Evolutionary conservation across 2,888 invertebrate genomes (phyloP), one percentile per base, ranked within the genome.

Genomic region (Tachina lurida): DNA sequence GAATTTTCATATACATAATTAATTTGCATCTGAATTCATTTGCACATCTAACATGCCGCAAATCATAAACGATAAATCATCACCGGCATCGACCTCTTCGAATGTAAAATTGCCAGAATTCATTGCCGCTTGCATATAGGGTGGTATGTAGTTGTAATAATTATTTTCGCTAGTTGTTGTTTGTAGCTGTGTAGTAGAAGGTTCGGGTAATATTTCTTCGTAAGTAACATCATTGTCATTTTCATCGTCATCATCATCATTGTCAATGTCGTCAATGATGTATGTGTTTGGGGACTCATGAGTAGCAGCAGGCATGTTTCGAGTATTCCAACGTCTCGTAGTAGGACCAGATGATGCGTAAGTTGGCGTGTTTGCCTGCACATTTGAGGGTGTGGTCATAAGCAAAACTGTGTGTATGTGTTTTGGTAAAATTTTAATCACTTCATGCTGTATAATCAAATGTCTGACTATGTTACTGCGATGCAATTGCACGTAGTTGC

Each of bases 401-500:
- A 89, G 76, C 3, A 88, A 85, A 41, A 90, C 84, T 62, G 77
- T 88, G 43, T 88, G 84, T 39, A 90, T 88, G 63, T 89, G 87
- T 19, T 88, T 87, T 41, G 86, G 77, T 31, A 77, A 56, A 76
- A 88, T 84, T 47, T 88, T 79, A 41, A 60, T 76, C 19, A 89
- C 19, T 58, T 84, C 81, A 71, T 91, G 91, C 62, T 91, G 89
- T 5, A 78, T 87, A 70, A 87, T 86, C 39, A 96, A 93, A 89
- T 97, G 96, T 0, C 94, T 94, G 87, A 95, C 94, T 0, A 96
- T 92, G 88, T 95, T 95, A 80, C 93, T 93, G 75, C 94, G 92
- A 12, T 94, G 94, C 87, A 96, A 90, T 91, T 97, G 97, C 8
- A 96, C 94, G 88, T 94, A 97, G 90, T 96, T 95, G 90, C 97